These are phyloP conservation scores for Leuctra nigra DNA, from an alignment of 2,888 invertebrate species.

Conservation along the genomic window DNA sequence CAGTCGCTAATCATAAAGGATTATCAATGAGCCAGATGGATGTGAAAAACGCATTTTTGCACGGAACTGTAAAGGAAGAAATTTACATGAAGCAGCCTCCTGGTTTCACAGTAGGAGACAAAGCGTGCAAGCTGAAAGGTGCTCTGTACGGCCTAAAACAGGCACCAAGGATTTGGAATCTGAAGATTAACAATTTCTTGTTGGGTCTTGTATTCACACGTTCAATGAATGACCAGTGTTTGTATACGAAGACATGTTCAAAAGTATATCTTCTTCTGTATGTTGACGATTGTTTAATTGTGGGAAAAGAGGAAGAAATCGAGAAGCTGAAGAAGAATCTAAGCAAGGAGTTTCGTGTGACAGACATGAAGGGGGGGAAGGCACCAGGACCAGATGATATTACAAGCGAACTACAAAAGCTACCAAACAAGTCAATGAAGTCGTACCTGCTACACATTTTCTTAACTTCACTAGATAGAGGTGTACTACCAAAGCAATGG, in stretches of 20 bases:
- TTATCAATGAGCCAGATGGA: constrained; percentile 30
- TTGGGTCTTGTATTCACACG: not conserved
- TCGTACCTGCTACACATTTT: no score
- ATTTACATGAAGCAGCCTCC: constrained; percentile 30
- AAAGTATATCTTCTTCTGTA: constrained; percentile 10
- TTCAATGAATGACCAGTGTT: constrained; percentile 1
- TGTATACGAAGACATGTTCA: not conserved
- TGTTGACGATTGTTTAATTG: constrained; percentile 8
- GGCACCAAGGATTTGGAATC: constrained; percentile 7
- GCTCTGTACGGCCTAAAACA: constrained; percentile 8
- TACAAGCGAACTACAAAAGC: no score
- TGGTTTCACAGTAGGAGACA: not conserved
- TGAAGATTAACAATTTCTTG: not conserved
- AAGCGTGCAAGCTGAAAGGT: not conserved
- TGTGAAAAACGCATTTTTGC: constrained; percentile 34
- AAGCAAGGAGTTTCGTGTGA: constrained; percentile 32
- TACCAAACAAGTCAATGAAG: no score
- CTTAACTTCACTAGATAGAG: no score
- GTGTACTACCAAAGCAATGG: no score
- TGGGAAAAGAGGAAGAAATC: not conserved
- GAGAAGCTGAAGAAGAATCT: constrained; percentile 27
- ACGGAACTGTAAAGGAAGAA: constrained; percentile 32
- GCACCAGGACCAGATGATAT: no score
- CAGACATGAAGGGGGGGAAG: no score
- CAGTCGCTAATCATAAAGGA: not conserved